Evolutionary conservation across 2,888 invertebrate species (phyloP).

Genomic region (Idaea biselata): DNA sequence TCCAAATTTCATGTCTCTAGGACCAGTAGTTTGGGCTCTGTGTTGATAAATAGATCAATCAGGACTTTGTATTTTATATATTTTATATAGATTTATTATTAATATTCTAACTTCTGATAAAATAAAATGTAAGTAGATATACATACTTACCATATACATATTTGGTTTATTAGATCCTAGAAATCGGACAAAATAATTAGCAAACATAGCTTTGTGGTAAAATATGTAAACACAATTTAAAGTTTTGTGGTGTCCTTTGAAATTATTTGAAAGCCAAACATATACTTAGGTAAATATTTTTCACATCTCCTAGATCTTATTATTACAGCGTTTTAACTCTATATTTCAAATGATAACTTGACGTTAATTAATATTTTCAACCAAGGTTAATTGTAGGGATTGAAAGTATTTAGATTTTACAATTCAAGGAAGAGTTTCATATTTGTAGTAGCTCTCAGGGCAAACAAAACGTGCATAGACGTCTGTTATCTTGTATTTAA

Average conservation of each 20-base stretch:
- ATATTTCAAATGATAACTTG: not conserved
- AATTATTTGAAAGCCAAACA: not conserved
- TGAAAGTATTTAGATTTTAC: not conserved
- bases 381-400: constrained; percentile 1
- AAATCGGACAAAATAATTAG: not conserved
- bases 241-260: not conserved
- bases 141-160: not conserved
- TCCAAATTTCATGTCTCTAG: too few relatives aligned
- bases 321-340: not conserved
- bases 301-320: not conserved
- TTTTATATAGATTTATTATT: too few relatives aligned
- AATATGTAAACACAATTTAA: not conserved
- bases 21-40: too few relatives aligned
- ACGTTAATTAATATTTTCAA: not conserved
- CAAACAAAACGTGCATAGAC: not conserved
- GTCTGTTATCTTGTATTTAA: not conserved
- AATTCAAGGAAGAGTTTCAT: not conserved
- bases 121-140: too few relatives aligned
- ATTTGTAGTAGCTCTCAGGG: not conserved
- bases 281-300: too few relatives aligned
- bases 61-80: too few relatives aligned
- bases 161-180: not conserved
- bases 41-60: too few relatives aligned
- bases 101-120: too few relatives aligned
- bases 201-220: not conserved